Evolutionary conservation across 2,113 vertebrate genomes (phyloP).

Genomic region (Holacanthus passer): DNA sequence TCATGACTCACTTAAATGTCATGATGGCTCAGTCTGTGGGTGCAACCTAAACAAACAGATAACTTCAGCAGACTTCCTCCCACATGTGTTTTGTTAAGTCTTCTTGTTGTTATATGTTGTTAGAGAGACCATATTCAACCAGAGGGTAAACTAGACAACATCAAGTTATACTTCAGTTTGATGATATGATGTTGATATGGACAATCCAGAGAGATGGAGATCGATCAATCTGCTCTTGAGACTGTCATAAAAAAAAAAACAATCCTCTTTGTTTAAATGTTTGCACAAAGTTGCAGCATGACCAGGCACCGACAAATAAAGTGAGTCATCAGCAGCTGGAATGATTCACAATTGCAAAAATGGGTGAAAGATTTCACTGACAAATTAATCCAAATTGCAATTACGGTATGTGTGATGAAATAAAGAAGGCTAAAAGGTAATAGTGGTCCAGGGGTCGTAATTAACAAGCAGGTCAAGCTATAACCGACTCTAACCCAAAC

Average conservation of each 20-base stretch:
- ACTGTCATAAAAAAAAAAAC: too few relatives aligned
- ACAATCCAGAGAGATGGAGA: background rate
- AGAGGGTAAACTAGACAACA: background rate
- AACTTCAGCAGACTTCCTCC: background rate
- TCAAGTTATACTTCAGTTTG: too few relatives aligned
- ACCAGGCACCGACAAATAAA: background rate
- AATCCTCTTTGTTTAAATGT: background rate
- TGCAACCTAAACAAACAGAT: background rate
- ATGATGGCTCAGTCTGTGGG: background rate
- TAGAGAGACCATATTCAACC: background rate
- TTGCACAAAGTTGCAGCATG: background rate
- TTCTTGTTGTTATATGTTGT: background rate
- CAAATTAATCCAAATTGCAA: background rate
- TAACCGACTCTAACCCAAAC: too few relatives aligned
- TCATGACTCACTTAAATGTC: background rate
- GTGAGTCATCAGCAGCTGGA: background rate
- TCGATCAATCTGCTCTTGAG: background rate
- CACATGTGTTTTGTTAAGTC: background rate
- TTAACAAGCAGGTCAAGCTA: background rate
- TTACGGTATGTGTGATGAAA: background rate
- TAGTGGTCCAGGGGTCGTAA: too few relatives aligned
- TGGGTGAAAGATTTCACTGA: background rate
- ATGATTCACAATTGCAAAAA: background rate
- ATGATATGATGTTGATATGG: fast-evolving
- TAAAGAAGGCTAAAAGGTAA: background rate